These are phyloP conservation scores for Ciona savignyi DNA, from an alignment of 23 tunicate species.

Conservation along the genomic window DNA sequence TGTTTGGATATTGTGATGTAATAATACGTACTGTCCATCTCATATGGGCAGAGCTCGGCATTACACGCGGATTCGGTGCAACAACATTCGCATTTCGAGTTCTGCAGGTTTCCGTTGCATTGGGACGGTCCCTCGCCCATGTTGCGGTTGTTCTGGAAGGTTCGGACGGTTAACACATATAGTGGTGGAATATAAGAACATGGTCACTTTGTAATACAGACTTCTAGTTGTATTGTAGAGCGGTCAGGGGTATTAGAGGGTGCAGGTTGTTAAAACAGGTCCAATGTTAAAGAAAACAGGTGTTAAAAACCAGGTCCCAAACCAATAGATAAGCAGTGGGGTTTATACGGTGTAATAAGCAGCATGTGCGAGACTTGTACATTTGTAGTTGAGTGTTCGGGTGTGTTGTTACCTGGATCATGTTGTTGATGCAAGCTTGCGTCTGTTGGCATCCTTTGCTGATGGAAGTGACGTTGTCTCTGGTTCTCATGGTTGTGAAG, in stretches of 20 bases:
- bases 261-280: too few relatives aligned
- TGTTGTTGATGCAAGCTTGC: conserved; percentile 78
- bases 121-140: conserved; percentile 91
- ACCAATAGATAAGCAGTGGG: too few relatives aligned
- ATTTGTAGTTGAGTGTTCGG: not conserved
- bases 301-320: too few relatives aligned
- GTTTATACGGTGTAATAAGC: too few relatives aligned
- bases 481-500: conserved; percentile 74
- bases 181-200: too few relatives aligned
- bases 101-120: conserved; percentile 53
- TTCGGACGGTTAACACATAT: too few relatives aligned
- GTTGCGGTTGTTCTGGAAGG: conserved; percentile 51
- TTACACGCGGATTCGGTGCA: conserved; percentile 69
- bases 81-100: conserved; percentile 98
- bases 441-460: conserved; percentile 93
- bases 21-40: conserved; percentile 56
- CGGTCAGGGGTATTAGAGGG: too few relatives aligned
- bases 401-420: conserved; percentile 52
- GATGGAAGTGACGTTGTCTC: conserved; percentile 56
- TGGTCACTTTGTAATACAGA: too few relatives aligned
- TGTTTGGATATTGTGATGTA: too few relatives aligned
- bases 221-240: too few relatives aligned
- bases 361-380: not conserved
- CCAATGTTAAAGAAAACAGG: too few relatives aligned
- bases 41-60: conserved; percentile 71